These are phyloP conservation scores for Bos taurus DNA, from an alignment of 2,113 vertebrate species.

Conservation along the genomic window ARS-UCD2.0 NC_037338.1:81790001-81790500, in stretches of 20 bases:
- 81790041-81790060: not conserved
- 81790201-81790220: not conserved
- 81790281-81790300: not conserved
- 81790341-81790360: not conserved
- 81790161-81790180: not conserved
- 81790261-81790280: not conserved
- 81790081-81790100: not conserved
- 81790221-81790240: not conserved
- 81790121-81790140: not conserved
- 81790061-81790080: not conserved
- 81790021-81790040: not conserved
- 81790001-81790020: not conserved
- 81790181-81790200: not conserved
- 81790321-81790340: not conserved
- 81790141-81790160: not conserved
- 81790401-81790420: not conserved
- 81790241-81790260: not conserved
- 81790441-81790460: not conserved
- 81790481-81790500: conserved; percentile 43
- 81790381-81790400: not conserved
- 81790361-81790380: not conserved
- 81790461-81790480: conserved; percentile 35
- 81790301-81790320: not conserved
- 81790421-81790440: conserved; percentile 31
- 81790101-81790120: not conserved